A percentile compares a stretch with the other conserved stretches of the same genome.
Conservation (phyloP, 2,888 invertebrate species). For the Esperia sulphurella region DNA sequence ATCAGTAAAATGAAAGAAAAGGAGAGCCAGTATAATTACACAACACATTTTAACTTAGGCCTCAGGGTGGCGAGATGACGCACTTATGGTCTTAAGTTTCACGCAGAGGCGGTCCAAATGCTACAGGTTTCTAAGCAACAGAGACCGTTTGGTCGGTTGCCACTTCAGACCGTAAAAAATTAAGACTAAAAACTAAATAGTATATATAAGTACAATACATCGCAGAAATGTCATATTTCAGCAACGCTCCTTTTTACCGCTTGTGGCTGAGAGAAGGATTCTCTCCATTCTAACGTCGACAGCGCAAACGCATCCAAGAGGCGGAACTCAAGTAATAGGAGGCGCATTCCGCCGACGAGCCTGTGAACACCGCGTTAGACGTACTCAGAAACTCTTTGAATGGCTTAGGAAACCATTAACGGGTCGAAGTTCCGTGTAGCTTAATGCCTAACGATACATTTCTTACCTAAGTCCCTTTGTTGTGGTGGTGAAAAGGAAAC, state of each 20-base stretch:
- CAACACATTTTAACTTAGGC: too few relatives aligned
- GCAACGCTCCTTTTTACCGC: conserved; percentile 12
- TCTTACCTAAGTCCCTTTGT: not conserved
- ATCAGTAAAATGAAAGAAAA: too few relatives aligned
- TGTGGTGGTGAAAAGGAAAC: not conserved
- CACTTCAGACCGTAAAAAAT: too few relatives aligned
- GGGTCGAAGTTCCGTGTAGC: conserved; percentile 27
- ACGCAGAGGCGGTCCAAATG: too few relatives aligned
- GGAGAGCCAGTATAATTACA: too few relatives aligned
- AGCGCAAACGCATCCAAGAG: conserved; percentile 48
- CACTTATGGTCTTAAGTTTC: too few relatives aligned
- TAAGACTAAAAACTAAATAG: not conserved
- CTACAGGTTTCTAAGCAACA: too few relatives aligned
- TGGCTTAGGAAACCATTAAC: conserved; percentile 52
- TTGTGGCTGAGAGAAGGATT: conserved; percentile 31
- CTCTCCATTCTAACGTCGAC: conserved; percentile 49
- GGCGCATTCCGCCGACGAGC: conserved; percentile 51
- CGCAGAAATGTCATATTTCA: too few relatives aligned
- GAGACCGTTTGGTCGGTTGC: too few relatives aligned
- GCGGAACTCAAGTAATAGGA: conserved; percentile 68
- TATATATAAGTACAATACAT: too few relatives aligned
- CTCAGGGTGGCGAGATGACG: too few relatives aligned
- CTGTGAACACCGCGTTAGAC: conserved; percentile 51
- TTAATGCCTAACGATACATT: conserved; percentile 10
- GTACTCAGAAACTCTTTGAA: conserved; percentile 46